Base-by-base conservation (phyloP, 2,797 vertebrate species). In the Scleropages formosus region DNA sequence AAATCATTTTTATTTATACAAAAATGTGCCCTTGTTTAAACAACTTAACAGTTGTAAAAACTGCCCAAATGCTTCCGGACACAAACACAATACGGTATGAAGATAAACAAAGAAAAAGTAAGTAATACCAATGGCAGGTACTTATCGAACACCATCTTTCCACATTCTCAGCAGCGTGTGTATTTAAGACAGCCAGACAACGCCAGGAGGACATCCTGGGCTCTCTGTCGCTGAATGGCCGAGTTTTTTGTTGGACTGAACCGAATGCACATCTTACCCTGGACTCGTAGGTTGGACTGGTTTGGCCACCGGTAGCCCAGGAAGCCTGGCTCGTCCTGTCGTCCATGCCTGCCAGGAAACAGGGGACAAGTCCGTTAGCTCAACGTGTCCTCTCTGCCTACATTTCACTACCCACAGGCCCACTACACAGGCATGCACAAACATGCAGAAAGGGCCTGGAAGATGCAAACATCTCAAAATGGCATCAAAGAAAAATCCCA, bases 241-340 rank as follows among this genome's bases (percentile, higher is more conserved):
- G n/a, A n/a, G n/a, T 6, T 39, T 39, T 39, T 31, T 39, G 2
- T n/a, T 39, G 31, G 6, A 60, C 16, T 26, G 11, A 26, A 62
- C 2, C 26, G 22, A 24, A n/a, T 22, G n/a, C 59, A 61, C n/a
- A 74, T 89, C 96, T 98, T 96, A 99, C 97, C 95, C 94, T 93
- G 81, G 96, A 94, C 78, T 98, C 94, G 78, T 94, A 97, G 4
- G 96, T 93, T 76, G 96, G 96, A 88, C 95, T 98, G 89, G 95
- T 91, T 84, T 95, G 95, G 84, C 94, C 93, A 78, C 94, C 94
- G 90, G 96, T 81, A 91, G 93, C 93, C 97, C 97, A 98, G 77
- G 96, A 94, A 9, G 94, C 87, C 77, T 95, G 89, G 86, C 89
- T 93, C 87, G 93, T 93, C 87, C 96, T 86, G 84, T 98, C 97